phyloP scores from a whole-genome alignment of 2,888 invertebrate species.

The Gastrophysa polygoni region DNA sequence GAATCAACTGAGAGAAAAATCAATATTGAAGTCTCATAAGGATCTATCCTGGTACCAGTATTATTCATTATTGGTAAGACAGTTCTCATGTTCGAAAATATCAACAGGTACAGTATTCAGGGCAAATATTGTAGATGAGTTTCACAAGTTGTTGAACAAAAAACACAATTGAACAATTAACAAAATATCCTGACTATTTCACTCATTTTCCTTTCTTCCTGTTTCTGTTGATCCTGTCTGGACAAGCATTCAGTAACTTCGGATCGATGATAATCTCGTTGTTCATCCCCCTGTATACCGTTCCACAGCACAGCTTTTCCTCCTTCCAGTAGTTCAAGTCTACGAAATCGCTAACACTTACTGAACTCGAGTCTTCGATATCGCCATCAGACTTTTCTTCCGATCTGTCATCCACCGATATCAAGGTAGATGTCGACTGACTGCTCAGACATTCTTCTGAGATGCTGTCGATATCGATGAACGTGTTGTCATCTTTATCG shows the following conservation, averaged over 20 bases:
- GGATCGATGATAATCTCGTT: constrained; percentile 24
- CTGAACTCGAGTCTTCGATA: not conserved
- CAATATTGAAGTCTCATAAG: too few relatives aligned
- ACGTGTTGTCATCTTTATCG: not conserved
- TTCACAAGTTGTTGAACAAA: too few relatives aligned
- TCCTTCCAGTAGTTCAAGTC: constrained; percentile 26
- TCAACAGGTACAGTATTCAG: too few relatives aligned
- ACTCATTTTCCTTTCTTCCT: not conserved
- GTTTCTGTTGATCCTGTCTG: constrained; percentile 10
- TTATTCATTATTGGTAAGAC: too few relatives aligned
- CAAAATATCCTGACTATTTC: too few relatives aligned
- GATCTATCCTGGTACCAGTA: too few relatives aligned
- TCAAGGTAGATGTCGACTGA: not conserved
- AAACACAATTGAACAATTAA: too few relatives aligned
- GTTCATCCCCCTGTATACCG: constrained; percentile 19
- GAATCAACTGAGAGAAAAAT: too few relatives aligned
- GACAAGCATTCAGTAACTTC: constrained; percentile 20
- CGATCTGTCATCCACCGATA: not conserved
- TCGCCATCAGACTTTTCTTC: not conserved
- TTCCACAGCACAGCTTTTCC: constrained; percentile 27
- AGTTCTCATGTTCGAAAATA: too few relatives aligned
- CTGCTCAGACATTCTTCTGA: constrained; percentile 9
- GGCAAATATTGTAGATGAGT: too few relatives aligned
- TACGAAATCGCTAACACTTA: constrained; percentile 23
- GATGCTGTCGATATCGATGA: constrained; percentile 8